phyloP scores from a whole-genome alignment of 1,140 invertebrate genomes.

The Spodoptera frugiperda region DNA sequence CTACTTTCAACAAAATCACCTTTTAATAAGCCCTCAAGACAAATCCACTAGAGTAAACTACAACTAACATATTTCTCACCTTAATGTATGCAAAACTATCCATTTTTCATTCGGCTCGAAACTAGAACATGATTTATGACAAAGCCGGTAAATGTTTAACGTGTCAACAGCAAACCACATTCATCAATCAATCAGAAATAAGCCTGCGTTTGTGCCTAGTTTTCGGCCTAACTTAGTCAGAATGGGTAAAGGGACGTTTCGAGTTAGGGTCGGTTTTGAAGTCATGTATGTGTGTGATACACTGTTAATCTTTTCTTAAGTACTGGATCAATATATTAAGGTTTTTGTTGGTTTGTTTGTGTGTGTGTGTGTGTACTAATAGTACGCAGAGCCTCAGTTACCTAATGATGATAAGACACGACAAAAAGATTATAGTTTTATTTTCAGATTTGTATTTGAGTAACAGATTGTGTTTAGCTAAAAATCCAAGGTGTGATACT shows the following conservation, averaged over 20 bases:
- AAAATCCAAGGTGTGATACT: too few species aligned
- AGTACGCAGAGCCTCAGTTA: too few species aligned
- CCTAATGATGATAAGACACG: too few species aligned
- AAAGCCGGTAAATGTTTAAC: conserved; percentile 39
- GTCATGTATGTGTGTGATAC: too few species aligned
- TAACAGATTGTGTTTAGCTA: too few species aligned
- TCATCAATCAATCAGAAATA: conserved; percentile 41
- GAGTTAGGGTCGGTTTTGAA: background rate
- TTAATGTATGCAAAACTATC: conserved; percentile 18
- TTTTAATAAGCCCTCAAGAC: background rate
- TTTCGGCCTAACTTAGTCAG: conserved; percentile 23
- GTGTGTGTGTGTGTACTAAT: too few species aligned
- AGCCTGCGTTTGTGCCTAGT: conserved; percentile 21
- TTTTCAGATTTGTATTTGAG: too few species aligned
- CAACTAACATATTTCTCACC: conserved; percentile 1
- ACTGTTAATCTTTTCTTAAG: too few species aligned
- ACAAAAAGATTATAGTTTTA: too few species aligned
- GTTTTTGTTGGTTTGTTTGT: too few species aligned
- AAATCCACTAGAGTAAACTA: background rate
- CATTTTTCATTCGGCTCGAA: conserved; percentile 33
- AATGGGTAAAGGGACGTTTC: background rate
- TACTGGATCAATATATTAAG: too few species aligned
- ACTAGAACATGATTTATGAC: conserved; percentile 33
- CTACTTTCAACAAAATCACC: too few species aligned
- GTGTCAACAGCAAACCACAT: conserved; percentile 31